These are phyloP conservation scores for Julus scandinavius DNA, from an alignment of 2,888 invertebrate species.

Conservation along the genomic window DNA sequence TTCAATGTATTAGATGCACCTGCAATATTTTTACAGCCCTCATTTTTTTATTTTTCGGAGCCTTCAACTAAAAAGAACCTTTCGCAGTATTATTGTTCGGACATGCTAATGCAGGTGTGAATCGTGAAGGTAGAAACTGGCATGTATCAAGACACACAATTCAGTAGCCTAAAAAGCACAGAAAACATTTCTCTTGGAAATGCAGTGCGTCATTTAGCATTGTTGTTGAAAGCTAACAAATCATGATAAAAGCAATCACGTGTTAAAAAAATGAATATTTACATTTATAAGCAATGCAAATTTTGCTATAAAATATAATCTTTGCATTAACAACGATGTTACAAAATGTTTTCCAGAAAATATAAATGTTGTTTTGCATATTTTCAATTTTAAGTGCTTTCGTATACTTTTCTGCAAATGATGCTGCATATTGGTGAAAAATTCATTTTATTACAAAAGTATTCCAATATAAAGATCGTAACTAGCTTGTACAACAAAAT, in stretches of 20 bases:
- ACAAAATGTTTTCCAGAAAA: too few relatives aligned
- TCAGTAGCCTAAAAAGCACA: not conserved
- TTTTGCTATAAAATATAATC: not conserved
- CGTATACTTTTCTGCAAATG: not conserved
- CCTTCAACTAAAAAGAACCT: too few relatives aligned
- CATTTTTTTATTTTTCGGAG: not conserved
- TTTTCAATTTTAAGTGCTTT: too few relatives aligned
- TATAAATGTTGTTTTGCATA: too few relatives aligned
- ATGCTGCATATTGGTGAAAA: not conserved
- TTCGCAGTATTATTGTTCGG: too few relatives aligned
- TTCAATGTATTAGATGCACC: not conserved
- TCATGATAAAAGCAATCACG: not conserved
- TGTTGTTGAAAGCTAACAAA: not conserved
- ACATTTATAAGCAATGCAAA: not conserved
- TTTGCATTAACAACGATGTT: too few relatives aligned
- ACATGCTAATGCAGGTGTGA: too few relatives aligned
- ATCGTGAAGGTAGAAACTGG: not conserved
- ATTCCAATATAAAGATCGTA: not conserved
- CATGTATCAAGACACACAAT: not conserved
- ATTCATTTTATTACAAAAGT: conserved; percentile 21
- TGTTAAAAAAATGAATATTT: not conserved
- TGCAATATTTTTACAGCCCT: not conserved
- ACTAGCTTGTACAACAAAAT: not conserved
- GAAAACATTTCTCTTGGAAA: not conserved
- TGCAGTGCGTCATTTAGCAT: not conserved